Percentiles rank a stretch among this genome's conserved stretches.
phyloP scores from a whole-genome alignment of 2,113 vertebrate species.

The Xiphorhynchus elegans region DNA sequence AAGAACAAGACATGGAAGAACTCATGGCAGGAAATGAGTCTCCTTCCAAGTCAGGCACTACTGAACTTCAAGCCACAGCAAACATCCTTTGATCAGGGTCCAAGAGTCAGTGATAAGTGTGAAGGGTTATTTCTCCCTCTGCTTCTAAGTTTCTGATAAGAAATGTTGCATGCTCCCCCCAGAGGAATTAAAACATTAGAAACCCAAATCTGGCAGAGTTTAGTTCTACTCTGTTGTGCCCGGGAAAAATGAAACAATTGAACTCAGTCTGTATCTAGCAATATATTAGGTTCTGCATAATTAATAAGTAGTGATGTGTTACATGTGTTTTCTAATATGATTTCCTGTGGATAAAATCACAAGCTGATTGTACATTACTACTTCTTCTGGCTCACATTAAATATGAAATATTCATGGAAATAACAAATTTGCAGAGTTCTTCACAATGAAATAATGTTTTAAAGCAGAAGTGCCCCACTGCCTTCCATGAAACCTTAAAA shows the following conservation, averaged over 20 bases:
- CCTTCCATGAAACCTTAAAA: not conserved
- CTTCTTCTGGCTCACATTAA: not conserved
- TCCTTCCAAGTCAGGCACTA: not conserved
- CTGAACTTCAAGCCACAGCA: not conserved
- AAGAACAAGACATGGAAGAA: not conserved
- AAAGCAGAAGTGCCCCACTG: not conserved
- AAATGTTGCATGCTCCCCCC: constrained; percentile 31
- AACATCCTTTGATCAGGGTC: not conserved
- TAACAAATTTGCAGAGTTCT: not conserved
- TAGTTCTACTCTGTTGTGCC: not conserved
- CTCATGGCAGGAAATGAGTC: not conserved
- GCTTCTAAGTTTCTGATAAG: not conserved
- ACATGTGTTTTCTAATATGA: not conserved
- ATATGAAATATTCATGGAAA: not conserved
- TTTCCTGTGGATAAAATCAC: not conserved
- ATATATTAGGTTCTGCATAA: constrained; percentile 11
- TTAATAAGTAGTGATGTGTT: not conserved
- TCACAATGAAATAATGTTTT: not conserved
- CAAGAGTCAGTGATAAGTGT: not conserved
- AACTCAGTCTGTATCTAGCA: not conserved
- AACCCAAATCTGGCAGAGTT: not conserved
- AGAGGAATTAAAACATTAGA: constrained; percentile 33
- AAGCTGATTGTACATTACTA: not conserved
- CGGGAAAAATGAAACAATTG: not conserved
- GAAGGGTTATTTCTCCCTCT: not conserved